Percentiles rank a stretch among this genome's conserved stretches.
phyloP scores from a whole-genome alignment of 2,113 vertebrate species.

The Chaetodon trifascialis region DNA sequence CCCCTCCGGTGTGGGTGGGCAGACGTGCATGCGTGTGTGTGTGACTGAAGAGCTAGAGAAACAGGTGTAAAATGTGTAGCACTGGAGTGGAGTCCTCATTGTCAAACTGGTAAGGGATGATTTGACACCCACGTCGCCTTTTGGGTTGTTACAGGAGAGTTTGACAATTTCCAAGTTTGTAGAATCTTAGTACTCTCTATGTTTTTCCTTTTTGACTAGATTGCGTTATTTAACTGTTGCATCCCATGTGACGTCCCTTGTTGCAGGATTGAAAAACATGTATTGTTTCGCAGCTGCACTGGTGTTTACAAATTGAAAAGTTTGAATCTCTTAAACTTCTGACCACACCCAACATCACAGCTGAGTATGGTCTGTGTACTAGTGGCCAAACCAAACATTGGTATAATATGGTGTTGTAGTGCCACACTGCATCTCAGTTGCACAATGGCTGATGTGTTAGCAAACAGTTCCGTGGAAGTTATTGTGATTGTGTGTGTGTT shows the following conservation, averaged over 20 bases:
- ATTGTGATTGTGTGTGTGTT: neutral
- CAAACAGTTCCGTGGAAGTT: neutral
- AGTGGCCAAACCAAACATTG: neutral
- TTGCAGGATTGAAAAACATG: neutral
- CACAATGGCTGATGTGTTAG: neutral
- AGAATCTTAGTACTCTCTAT: neutral
- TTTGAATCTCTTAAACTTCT: neutral
- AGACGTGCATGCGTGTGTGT: too few relatives aligned
- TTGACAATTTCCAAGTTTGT: neutral
- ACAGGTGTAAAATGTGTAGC: neutral
- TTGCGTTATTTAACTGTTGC: neutral
- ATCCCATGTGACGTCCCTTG: neutral
- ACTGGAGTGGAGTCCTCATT: neutral
- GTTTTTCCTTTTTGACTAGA: neutral
- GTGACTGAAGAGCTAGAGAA: neutral
- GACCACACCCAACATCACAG: neutral
- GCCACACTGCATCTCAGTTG: too few relatives aligned
- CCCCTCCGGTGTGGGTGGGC: too few relatives aligned
- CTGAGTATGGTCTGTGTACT: neutral
- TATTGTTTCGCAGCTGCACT: neutral
- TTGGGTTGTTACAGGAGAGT: neutral
- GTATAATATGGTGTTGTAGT: neutral
- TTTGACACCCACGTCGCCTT: neutral
- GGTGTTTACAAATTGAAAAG: neutral
- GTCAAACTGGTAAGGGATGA: neutral